Conservation (phyloP, 2,888 invertebrate genomes). For the Polymixis lichenea region DNA sequence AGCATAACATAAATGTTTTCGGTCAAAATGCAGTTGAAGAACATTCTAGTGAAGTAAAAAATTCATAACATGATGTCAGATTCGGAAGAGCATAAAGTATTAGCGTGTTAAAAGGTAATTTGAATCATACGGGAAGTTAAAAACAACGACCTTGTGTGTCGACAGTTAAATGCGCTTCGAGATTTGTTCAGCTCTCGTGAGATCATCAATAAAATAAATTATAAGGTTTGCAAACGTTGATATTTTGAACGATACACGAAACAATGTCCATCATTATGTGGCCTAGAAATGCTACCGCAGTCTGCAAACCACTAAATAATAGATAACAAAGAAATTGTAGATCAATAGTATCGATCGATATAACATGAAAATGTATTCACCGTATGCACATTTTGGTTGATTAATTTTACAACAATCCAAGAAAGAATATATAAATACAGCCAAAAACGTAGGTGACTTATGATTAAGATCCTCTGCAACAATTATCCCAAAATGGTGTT, state of each 20-base stretch:
- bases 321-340: not conserved
- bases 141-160: conserved; percentile 74
- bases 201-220: conserved; percentile 66
- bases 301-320: not conserved
- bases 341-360: not conserved
- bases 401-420: too few species aligned
- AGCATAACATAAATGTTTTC: conserved; percentile 43
- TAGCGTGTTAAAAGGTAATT: conserved; percentile 62
- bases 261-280: not conserved
- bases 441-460: not conserved
- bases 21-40: conserved; percentile 34
- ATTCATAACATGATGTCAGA: conserved; percentile 52
- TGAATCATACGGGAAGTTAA: conserved; percentile 73
- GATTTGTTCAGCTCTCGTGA: conserved; percentile 65
- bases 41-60: conserved; percentile 28
- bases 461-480: conserved; percentile 18
- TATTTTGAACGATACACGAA: conserved; percentile 22
- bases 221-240: conserved; percentile 36
- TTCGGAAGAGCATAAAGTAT: conserved; percentile 42
- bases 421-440: not conserved
- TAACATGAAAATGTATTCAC: not conserved
- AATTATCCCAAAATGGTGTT: conserved; percentile 51
- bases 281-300: not conserved
- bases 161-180: conserved; percentile 67
- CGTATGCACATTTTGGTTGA: not conserved